These are phyloP conservation scores for Hucho hucho DNA, from an alignment of 2,113 vertebrate species.

Conservation along the genomic window DNA sequence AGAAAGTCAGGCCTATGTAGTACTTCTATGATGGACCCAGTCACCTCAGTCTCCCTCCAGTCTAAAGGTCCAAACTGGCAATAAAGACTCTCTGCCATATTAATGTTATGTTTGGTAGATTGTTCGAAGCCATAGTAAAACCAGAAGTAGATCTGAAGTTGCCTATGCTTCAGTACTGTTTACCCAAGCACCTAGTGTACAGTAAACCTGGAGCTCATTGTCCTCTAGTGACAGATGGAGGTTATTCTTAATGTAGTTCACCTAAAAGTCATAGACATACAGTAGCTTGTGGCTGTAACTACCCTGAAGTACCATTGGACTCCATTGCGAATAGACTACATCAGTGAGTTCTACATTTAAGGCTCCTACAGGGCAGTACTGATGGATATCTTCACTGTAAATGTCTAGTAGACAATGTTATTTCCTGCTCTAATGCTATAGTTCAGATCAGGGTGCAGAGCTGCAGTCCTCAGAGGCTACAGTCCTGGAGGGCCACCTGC, in stretches of 20 bases:
- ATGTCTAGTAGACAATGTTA: not conserved
- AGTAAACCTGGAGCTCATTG: not conserved
- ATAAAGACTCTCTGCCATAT: too few relatives aligned
- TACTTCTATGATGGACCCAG: too few relatives aligned
- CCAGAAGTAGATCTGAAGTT: too few relatives aligned
- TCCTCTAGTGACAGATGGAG: not conserved
- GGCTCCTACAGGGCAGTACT: not conserved
- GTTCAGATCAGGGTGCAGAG: too few relatives aligned
- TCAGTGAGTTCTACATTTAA: not conserved
- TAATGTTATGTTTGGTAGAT: too few relatives aligned
- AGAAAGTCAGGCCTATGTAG: too few relatives aligned
- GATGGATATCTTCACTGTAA: not conserved
- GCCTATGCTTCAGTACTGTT: too few relatives aligned
- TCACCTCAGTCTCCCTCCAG: too few relatives aligned
- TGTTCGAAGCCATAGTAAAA: too few relatives aligned
- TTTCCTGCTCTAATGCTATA: not conserved
- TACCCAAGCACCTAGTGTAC: too few relatives aligned
- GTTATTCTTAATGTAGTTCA: not conserved
- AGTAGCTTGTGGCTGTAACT: not conserved
- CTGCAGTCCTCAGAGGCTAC: not conserved
- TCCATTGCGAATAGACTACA: not conserved
- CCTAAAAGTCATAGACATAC: not conserved
- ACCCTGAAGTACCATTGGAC: not conserved
- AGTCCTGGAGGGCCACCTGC: not conserved
- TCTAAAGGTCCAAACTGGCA: too few relatives aligned